Evolutionary conservation across 1,140 invertebrate species (phyloP).

Genomic region (Nautilus pompilius): DNA sequence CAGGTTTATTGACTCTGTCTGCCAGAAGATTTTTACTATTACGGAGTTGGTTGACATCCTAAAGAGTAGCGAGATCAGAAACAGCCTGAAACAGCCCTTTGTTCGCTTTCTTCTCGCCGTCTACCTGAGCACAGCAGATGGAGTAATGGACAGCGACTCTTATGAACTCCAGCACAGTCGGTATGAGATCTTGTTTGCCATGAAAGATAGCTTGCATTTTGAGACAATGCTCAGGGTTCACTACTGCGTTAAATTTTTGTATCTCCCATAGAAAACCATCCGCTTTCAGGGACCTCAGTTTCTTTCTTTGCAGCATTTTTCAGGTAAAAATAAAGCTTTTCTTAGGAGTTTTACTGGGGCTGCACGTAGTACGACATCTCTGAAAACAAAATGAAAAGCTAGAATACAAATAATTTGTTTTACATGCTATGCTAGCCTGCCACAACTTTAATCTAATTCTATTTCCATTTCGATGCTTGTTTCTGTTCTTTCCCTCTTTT

Average conservation of each 20-base stretch:
- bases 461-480: no score
- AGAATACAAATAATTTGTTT: no score
- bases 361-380: no score
- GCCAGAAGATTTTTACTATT: slow-evolving; percentile 54
- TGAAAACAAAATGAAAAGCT: no score
- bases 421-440: no score
- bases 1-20: slow-evolving; percentile 53
- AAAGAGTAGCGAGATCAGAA: slow-evolving; percentile 36
- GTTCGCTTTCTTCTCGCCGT: slow-evolving; percentile 50
- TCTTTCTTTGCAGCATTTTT: no score
- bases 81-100: slow-evolving; percentile 50
- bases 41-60: slow-evolving; percentile 45
- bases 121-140: slow-evolving; percentile 50
- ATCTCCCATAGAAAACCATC: neutral
- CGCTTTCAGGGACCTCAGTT: neutral
- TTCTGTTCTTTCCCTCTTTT: no score
- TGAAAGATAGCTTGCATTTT: neutral
- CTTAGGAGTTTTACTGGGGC: no score
- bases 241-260: slow-evolving; percentile 1
- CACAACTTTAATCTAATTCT: no score
- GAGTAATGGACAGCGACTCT: slow-evolving; percentile 52
- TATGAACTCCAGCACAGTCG: slow-evolving; percentile 53
- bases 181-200: no score
- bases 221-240: neutral
- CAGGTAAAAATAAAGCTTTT: no score